phyloP scores from a whole-genome alignment of 2,113 vertebrate genomes.

The Sula dactylatra region DNA sequence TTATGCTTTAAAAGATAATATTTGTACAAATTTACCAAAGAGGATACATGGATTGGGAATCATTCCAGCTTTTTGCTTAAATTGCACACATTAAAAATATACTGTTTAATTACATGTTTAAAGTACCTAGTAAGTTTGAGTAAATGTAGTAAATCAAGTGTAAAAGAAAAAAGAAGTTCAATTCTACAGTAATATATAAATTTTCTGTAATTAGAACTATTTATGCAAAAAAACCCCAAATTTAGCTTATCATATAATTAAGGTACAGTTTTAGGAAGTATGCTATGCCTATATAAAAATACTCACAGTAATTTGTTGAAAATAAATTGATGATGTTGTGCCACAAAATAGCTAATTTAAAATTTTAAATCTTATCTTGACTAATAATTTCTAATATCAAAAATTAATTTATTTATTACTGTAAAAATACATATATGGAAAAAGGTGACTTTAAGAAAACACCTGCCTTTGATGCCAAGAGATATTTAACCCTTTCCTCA shows the following conservation, averaged over 20 bases:
- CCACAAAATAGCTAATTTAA: neutral
- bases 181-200: neutral
- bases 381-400: neutral
- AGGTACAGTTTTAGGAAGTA: neutral
- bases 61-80: neutral
- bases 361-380: neutral
- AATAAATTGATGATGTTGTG: neutral
- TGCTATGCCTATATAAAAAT: neutral
- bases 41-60: neutral
- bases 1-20: neutral
- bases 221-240: neutral
- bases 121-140: neutral
- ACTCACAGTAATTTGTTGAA: neutral
- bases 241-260: neutral
- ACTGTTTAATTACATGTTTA: neutral
- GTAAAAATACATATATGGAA: neutral
- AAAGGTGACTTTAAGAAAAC: neutral
- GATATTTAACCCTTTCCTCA: neutral
- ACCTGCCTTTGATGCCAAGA: neutral
- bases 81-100: neutral
- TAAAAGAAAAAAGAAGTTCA: neutral
- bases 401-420: neutral
- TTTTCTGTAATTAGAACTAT: neutral
- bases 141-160: constrained; percentile 22
- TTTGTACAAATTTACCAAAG: neutral